Evolutionary conservation across 2,113 vertebrate genomes (phyloP), one percentile per base, ranked within the genome.

Genomic region (Porphyrio hochstetteri): DNA sequence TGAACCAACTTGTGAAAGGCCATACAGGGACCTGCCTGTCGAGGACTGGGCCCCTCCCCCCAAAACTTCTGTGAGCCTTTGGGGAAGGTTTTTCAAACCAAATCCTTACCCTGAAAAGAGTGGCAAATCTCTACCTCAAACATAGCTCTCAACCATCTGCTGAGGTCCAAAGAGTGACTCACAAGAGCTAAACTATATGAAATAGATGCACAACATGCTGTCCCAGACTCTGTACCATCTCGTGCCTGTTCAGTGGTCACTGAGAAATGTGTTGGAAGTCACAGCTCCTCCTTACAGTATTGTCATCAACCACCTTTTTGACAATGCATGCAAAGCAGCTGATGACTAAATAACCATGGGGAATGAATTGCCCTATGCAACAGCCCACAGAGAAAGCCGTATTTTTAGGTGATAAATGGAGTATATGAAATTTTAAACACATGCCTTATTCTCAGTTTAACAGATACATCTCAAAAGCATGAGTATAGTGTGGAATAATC

Each of bases 191-290:
- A 59, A 74, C 16, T 14, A 4, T 7, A 31, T 17, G 25, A 71
- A 90, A 83, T 4, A 72, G 9, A 38, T 2, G 5, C 12, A 52
- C 16, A 71, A 25, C 16, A 55, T 0, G 0, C 12, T 16, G 20
- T 17, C n/a, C 24, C 82, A 38, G 60, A 53, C 52, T 5, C 29
- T 42, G n/a, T 61, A 57, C 36, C 33, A 56, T 16, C 36, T 81
- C 6, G 70, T 1, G 52, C 6, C 16, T 29, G 13, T 33, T 16
- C 40, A n/a, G 38, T 3, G 64, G 18, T 52, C 77, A 36, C 10
- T 5, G 27, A 28, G 33, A 44, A 77, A 64, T 9, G n/a, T 29
- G 50, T 8, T 59, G 27, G n/a, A 64, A 60, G 29, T 5, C 0
- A 14, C 13, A 2, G 33, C 6, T 86, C 29, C 79, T 90, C 46